Conservation (phyloP, 2,888 invertebrate genomes). For the Oscheius onirici region DNA sequence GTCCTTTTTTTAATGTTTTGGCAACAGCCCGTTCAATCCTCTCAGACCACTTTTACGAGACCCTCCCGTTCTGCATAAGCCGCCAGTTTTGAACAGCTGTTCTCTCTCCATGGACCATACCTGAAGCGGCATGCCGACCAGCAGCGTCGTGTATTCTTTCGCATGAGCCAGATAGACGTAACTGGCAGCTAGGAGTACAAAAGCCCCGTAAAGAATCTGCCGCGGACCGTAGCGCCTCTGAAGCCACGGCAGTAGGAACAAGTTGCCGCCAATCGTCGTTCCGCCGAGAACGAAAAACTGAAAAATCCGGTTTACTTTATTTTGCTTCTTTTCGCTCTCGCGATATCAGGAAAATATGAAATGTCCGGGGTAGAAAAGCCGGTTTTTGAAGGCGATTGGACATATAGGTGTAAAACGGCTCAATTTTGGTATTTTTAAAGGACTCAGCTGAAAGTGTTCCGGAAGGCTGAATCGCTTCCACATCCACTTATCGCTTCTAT, state of each 20-base stretch:
- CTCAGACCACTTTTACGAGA: too few species aligned
- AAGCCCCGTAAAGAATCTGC: conserved; percentile 48
- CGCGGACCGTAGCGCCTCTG: conserved; percentile 55
- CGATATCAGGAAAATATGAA: neutral
- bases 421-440: too few species aligned
- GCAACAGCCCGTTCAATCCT: neutral
- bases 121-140: conserved; percentile 64
- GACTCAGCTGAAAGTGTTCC: too few species aligned
- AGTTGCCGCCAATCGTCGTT: conserved; percentile 56
- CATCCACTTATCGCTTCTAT: too few species aligned
- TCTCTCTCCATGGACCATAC: conserved; percentile 28
- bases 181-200: conserved; percentile 44
- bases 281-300: conserved; percentile 56
- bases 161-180: conserved; percentile 55
- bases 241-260: conserved; percentile 55
- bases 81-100: too few species aligned
- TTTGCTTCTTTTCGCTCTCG: neutral
- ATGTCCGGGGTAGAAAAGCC: conserved; percentile 1
- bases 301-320: too few species aligned
- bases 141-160: conserved; percentile 41
- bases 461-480: too few species aligned
- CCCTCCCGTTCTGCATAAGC: too few species aligned
- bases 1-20: neutral
- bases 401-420: too few species aligned
- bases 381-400: neutral